A percentile compares a stretch with the other conserved stretches of the same genome.
These are phyloP conservation scores for Accipiter virgatus DNA, from an alignment of 2,113 vertebrate species.

Conservation along the genomic window DNA sequence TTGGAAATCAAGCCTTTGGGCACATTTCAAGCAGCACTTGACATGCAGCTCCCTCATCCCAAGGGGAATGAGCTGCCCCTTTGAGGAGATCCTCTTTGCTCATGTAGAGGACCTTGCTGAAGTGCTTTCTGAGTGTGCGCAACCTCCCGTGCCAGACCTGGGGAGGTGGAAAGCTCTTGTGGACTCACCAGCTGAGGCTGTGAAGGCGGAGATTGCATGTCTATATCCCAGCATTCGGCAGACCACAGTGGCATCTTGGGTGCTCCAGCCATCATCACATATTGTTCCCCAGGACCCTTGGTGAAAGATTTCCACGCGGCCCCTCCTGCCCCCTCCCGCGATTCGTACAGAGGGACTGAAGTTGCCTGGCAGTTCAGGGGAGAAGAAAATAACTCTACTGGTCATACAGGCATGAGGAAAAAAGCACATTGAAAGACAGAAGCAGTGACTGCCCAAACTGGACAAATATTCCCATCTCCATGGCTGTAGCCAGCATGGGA, in stretches of 20 bases:
- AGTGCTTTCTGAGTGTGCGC: not conserved
- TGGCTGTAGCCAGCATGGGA: not conserved
- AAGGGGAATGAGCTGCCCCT: not conserved
- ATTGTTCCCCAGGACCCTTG: constrained; percentile 80
- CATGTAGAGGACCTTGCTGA: not conserved
- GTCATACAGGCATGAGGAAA: not conserved
- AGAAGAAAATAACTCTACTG: not conserved
- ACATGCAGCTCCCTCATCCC: not conserved
- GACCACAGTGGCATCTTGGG: constrained; percentile 68
- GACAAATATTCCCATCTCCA: not conserved
- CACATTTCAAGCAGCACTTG: not conserved
- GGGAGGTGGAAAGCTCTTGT: not conserved
- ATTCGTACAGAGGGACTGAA: not conserved
- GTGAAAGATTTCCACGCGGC: constrained; percentile 80
- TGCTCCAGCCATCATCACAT: constrained; percentile 83
- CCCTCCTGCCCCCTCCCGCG: not conserved
- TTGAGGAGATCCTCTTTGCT: not conserved
- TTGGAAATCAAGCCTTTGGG: not conserved
- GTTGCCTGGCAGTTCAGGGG: not conserved
- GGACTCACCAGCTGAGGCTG: constrained; percentile 60
- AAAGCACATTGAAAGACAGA: not conserved
- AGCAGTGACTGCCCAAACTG: not conserved
- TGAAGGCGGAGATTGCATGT: rapidly evolving
- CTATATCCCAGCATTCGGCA: constrained; percentile 85
- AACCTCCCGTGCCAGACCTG: not conserved